A percentile compares a stretch with the other conserved stretches of the same genome.
Conservation (phyloP, 2,797 vertebrate species). For the Brotula barbata region DNA sequence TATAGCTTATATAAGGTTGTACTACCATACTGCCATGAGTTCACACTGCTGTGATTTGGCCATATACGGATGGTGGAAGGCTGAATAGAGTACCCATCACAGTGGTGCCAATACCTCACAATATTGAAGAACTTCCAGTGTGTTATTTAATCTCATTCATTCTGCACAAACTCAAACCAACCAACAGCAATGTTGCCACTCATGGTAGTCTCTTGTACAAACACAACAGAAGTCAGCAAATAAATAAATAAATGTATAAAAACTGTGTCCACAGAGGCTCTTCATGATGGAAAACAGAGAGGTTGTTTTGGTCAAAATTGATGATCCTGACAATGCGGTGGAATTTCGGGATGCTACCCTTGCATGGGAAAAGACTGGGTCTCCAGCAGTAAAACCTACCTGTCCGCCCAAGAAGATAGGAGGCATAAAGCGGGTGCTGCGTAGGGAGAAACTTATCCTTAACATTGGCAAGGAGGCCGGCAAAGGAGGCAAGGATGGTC, state of each 20-base stretch:
- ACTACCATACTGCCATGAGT: background rate
- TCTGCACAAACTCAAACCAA: background rate
- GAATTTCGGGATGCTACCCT: constrained; percentile 81
- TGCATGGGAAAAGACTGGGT: constrained; percentile 77
- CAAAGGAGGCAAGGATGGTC: constrained; percentile 67
- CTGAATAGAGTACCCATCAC: constrained; percentile 1
- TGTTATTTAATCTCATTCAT: background rate
- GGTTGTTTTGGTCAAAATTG: constrained; percentile 66
- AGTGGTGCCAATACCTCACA: background rate
- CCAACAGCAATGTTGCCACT: background rate
- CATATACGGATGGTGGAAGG: constrained; percentile 3
- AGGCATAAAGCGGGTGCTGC: constrained; percentile 73
- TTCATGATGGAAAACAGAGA: constrained; percentile 82
- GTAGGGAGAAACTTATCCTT: constrained; percentile 78
- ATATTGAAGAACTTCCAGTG: background rate
- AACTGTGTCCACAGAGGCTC: constrained; percentile 73
- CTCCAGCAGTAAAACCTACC: constrained; percentile 36
- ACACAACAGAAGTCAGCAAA: background rate
- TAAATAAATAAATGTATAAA: constrained; percentile 3
- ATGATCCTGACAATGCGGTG: constrained; percentile 72
- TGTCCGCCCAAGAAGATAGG: constrained; percentile 50
- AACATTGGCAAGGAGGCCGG: constrained; percentile 74
- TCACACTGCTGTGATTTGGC: constrained; percentile 7
- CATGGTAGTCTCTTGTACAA: too few species aligned
- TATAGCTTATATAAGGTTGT: constrained; percentile 2